Evolutionary conservation across 2,888 invertebrate species (phyloP).

Genomic region (Diarsia rubi): DNA sequence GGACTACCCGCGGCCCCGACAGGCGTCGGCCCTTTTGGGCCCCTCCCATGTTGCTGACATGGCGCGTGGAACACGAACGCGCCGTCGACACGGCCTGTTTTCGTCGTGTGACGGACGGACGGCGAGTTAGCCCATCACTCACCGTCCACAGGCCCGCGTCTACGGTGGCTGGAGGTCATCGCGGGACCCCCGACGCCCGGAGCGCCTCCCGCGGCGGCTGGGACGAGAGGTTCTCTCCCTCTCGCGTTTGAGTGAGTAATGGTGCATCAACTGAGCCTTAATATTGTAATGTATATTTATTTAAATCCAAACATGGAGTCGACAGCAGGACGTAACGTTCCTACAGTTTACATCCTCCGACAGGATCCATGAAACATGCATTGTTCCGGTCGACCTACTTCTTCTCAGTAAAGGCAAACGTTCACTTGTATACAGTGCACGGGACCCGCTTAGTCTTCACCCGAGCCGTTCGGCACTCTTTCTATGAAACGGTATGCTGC

Average conservation of each 20-base stretch:
- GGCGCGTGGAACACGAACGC: no score
- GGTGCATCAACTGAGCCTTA: neutral
- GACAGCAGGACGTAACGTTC: conserved; percentile 14
- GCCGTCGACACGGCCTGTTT: no score
- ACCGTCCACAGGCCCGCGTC: no score
- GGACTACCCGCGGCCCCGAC: no score
- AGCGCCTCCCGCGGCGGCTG: no score
- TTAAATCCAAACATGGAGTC: conserved; percentile 22
- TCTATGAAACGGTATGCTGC: neutral
- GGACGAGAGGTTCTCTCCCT: no score
- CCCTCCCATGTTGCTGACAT: no score
- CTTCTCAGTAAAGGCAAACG: conserved; percentile 3
- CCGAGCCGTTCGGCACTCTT: neutral
- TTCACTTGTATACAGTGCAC: neutral
- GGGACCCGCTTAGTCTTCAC: neutral
- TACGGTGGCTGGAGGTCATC: no score
- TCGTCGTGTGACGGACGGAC: no score
- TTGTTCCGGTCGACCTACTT: conserved; percentile 30
- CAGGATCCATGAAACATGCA: conserved; percentile 60
- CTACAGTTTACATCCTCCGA: conserved; percentile 14
- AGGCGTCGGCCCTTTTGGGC: no score
- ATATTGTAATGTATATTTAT: conserved; percentile 27
- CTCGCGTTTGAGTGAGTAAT: neutral
- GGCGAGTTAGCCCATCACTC: no score
- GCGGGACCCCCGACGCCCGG: no score